phyloP scores from a whole-genome alignment of 2,113 vertebrate species.

The Nycticryphes semicollaris region DNA sequence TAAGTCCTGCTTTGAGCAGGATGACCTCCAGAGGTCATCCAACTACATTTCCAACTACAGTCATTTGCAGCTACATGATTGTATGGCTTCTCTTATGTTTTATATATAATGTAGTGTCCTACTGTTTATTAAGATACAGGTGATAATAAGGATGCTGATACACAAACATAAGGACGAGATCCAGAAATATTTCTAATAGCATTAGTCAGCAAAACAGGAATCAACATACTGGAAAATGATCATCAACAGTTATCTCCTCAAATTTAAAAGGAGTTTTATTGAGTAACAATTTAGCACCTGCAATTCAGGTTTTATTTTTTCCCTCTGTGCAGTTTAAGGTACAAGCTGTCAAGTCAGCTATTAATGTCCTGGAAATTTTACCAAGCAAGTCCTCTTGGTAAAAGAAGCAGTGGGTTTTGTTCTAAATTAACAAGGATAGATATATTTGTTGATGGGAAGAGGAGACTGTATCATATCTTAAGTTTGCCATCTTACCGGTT shows the following conservation, averaged over 20 bases:
- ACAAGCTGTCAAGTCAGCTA: neutral
- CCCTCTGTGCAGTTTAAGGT: neutral
- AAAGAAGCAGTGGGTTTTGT: neutral
- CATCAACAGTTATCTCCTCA: neutral
- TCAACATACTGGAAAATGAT: neutral
- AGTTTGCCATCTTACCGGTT: conserved; percentile 79
- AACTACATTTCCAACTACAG: neutral
- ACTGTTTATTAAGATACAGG: neutral
- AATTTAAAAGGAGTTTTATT: neutral
- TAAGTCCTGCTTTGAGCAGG: neutral
- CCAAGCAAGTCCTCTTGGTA: neutral
- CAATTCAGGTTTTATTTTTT: neutral
- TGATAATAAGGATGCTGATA: neutral
- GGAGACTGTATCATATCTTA: neutral
- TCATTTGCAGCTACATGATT: neutral
- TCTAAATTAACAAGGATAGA: neutral
- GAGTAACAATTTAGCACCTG: neutral
- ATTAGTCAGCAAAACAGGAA: neutral
- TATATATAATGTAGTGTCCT: fast-evolving
- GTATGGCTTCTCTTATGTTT: neutral
- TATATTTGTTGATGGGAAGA: neutral
- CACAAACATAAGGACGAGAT: neutral
- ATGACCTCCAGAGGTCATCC: neutral
- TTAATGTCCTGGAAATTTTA: neutral
- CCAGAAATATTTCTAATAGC: neutral